Evolutionary conservation across 2,113 vertebrate species (phyloP).

Genomic region (Muntiacus reevesi): DNA sequence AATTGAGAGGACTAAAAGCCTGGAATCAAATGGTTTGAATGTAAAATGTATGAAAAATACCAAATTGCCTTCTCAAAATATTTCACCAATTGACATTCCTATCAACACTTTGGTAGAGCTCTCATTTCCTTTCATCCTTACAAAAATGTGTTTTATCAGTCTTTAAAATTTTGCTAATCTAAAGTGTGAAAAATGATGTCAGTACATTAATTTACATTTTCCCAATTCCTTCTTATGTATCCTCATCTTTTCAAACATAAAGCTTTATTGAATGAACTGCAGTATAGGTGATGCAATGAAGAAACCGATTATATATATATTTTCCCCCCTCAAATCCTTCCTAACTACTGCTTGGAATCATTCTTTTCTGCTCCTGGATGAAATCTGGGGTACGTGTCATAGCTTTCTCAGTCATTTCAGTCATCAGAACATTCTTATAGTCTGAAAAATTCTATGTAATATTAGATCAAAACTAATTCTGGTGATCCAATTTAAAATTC

Average conservation of each 20-base stretch:
- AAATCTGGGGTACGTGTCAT: not conserved
- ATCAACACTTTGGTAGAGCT: not conserved
- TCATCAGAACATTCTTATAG: not conserved
- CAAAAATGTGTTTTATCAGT: not conserved
- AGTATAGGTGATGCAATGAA: not conserved
- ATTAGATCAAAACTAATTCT: not conserved
- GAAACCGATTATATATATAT: not conserved
- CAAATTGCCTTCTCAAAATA: not conserved
- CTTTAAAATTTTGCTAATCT: slow-evolving; percentile 3
- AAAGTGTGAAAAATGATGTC: not conserved
- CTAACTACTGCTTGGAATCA: not conserved
- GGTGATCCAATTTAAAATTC: not conserved
- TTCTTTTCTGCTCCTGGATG: not conserved
- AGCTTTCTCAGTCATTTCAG: not conserved
- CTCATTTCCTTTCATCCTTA: not conserved
- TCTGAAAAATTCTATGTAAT: not conserved
- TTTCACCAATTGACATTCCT: not conserved
- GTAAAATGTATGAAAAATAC: not conserved
- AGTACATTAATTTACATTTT: slow-evolving; percentile 24
- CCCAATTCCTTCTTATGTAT: not conserved
- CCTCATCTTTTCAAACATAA: not conserved
- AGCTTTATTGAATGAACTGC: not conserved
- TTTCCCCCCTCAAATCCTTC: not conserved
- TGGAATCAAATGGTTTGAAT: not conserved
- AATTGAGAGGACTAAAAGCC: not conserved